These are phyloP conservation scores for Adoxophyes honmai DNA, from an alignment of 1,140 invertebrate species.

Conservation along the genomic window DNA sequence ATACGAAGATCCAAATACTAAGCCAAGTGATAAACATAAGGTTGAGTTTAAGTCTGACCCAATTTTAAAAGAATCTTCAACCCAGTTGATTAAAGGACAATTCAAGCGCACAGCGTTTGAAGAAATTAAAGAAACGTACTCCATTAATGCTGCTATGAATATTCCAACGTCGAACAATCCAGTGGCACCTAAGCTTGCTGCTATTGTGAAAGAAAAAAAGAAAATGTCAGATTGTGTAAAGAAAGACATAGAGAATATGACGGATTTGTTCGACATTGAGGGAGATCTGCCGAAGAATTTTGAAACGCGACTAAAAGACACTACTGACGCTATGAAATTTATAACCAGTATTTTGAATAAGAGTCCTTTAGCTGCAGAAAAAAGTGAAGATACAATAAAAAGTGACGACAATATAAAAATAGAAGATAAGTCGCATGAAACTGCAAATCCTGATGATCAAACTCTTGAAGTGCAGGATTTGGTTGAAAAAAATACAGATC, in stretches of 20 bases:
- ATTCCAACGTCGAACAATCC: slow-evolving; percentile 55
- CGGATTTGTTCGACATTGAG: slow-evolving; percentile 21
- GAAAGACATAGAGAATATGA: slow-evolving; percentile 23
- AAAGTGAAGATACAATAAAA: neutral
- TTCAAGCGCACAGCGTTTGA: slow-evolving; percentile 33
- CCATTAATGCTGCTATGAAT: slow-evolving; percentile 58
- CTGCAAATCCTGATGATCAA: too few species aligned
- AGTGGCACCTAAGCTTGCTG: slow-evolving; percentile 32
- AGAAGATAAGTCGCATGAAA: neutral
- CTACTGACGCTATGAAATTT: slow-evolving; percentile 49
- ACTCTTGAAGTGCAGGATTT: too few species aligned
- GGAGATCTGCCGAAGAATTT: slow-evolving; percentile 45
- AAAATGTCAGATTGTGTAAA: slow-evolving; percentile 18
- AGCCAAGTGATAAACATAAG: slow-evolving; percentile 11
- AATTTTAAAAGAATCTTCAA: slow-evolving; percentile 55
- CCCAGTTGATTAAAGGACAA: slow-evolving; percentile 37
- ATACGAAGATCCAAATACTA: slow-evolving; percentile 41
- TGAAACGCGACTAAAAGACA: slow-evolving; percentile 52
- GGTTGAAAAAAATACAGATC: neutral
- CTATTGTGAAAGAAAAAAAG: slow-evolving; percentile 21
- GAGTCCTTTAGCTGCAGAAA: neutral
- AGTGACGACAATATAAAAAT: slow-evolving; percentile 20
- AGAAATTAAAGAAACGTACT: slow-evolving; percentile 52
- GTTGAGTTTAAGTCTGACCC: slow-evolving; percentile 29
- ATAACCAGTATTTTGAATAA: slow-evolving; percentile 46